Evolutionary conservation across 1,140 invertebrate genomes (phyloP).

Genomic region (Oryctes rhinoceros): DNA sequence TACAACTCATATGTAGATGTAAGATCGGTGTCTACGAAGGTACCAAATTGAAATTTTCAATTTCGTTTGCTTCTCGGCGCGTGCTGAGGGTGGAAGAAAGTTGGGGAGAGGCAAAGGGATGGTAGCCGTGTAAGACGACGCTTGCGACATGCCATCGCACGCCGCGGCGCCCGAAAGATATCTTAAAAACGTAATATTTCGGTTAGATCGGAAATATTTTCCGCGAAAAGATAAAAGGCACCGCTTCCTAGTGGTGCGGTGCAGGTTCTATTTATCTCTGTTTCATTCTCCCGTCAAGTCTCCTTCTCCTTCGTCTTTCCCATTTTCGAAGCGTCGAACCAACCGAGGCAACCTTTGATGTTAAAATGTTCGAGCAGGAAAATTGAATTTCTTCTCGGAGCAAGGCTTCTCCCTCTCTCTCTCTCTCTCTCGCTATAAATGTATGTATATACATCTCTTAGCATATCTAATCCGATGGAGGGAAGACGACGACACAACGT

Average conservation of each 20-base stretch:
- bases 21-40: too few species aligned
- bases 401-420: background rate
- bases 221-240: constrained; percentile 32
- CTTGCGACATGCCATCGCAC: constrained; percentile 3
- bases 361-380: constrained; percentile 42
- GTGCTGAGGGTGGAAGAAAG: background rate
- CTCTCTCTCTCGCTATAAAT: too few species aligned
- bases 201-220: constrained; percentile 38
- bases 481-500: background rate
- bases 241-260: background rate
- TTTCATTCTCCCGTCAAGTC: background rate
- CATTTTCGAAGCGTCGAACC: background rate
- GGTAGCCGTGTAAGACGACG: background rate
- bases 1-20: too few species aligned
- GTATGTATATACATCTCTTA: constrained; percentile 38
- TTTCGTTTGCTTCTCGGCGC: background rate
- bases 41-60: constrained; percentile 3
- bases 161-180: background rate
- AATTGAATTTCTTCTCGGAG: constrained; percentile 39
- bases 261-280: background rate
- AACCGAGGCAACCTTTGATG: constrained; percentile 40
- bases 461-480: constrained; percentile 33
- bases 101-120: background rate
- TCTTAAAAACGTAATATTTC: constrained; percentile 39
- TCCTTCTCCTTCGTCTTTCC: background rate